Evolutionary conservation across 92 coral and sea anemone species (phyloP).

Genomic region (Pocillopora grandis): DNA sequence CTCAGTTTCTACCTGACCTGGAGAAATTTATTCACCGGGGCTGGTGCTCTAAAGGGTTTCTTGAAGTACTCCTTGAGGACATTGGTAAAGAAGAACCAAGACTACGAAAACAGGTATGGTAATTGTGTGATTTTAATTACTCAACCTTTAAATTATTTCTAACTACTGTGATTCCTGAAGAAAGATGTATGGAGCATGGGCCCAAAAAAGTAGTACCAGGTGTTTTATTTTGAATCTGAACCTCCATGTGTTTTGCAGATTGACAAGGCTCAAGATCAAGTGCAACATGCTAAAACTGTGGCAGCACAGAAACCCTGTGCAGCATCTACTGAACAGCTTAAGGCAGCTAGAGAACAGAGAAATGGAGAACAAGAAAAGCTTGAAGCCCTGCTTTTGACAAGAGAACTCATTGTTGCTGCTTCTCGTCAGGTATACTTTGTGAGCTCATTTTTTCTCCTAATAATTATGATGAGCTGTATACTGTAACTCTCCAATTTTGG

Average conservation of each 20-base stretch:
- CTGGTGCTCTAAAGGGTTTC: conserved; percentile 67
- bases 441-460: background rate
- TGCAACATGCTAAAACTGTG: conserved; percentile 55
- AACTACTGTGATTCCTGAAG: too few relatives aligned
- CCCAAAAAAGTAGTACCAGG: too few relatives aligned
- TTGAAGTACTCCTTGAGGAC: conserved; percentile 68
- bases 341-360: conserved; percentile 60
- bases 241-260: conserved; percentile 36
- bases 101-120: conserved; percentile 54
- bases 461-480: too few relatives aligned
- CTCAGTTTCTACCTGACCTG: conserved; percentile 70
- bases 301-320: conserved; percentile 21
- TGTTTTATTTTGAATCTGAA: too few relatives aligned
- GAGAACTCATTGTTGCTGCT: conserved; percentile 43
- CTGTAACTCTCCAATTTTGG: too few relatives aligned
- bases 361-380: conserved; percentile 59
- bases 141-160: too few relatives aligned
- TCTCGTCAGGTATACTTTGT: conserved; percentile 17
- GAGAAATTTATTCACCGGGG: conserved; percentile 55
- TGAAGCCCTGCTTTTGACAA: conserved; percentile 44
- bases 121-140: background rate
- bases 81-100: conserved; percentile 64
- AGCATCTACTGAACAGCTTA: conserved; percentile 33
- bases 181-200: too few relatives aligned
- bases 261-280: conserved; percentile 73